phyloP scores from a whole-genome alignment of 2,888 invertebrate species.

The Lacanobia wlatinum region DNA sequence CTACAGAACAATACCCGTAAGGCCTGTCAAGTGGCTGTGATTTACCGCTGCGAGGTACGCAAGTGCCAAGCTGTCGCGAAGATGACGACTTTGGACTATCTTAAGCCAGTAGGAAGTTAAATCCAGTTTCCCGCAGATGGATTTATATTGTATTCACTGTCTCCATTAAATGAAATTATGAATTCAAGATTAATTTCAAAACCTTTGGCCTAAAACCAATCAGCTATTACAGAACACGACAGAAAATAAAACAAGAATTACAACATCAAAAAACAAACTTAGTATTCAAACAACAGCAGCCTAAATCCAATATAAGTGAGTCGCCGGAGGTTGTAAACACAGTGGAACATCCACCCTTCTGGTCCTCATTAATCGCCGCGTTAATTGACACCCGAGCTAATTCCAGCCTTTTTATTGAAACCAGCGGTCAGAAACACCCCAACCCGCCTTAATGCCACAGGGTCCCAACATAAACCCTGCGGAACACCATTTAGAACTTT shows the following conservation, averaged over 20 bases:
- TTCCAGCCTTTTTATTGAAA: conserved; percentile 66
- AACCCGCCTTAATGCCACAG: conserved; percentile 45
- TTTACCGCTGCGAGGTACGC: conserved; percentile 30
- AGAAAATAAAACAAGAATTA: conserved; percentile 14
- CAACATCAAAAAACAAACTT: conserved; percentile 8
- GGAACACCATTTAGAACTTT: conserved; percentile 68
- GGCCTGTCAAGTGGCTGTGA: conserved; percentile 41
- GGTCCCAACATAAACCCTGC: conserved; percentile 63
- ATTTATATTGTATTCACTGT: conserved; percentile 18
- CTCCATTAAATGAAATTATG: neutral
- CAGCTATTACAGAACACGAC: neutral
- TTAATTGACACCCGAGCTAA: conserved; percentile 65
- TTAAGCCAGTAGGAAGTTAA: neutral
- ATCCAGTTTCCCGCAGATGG: neutral
- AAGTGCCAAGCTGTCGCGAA: conserved; percentile 30
- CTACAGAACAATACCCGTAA: conserved; percentile 14
- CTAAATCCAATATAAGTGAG: conserved; percentile 36
- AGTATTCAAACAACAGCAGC: conserved; percentile 22
- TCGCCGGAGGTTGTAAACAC: conserved; percentile 46
- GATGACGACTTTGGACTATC: conserved; percentile 31
- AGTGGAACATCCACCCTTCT: conserved; percentile 41
- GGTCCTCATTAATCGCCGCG: conserved; percentile 61
- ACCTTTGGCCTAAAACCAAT: neutral
- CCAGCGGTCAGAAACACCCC: conserved; percentile 53
- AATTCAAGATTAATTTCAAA: neutral